Evolutionary conservation across 1,140 invertebrate genomes (phyloP).

Genomic region (Galleria mellonella): DNA sequence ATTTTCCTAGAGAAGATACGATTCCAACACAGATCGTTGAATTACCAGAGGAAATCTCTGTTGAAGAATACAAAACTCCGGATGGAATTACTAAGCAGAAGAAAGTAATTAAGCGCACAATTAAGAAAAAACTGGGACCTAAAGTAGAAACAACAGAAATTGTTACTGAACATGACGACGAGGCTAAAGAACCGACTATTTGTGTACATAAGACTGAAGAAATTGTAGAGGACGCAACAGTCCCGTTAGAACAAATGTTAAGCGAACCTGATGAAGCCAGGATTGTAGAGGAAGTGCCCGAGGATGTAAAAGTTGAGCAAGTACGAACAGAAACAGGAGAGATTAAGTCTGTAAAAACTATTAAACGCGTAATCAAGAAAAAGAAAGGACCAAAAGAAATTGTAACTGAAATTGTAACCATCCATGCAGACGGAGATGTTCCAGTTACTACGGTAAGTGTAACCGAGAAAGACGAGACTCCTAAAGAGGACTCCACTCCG

Average conservation of each 20-base stretch:
- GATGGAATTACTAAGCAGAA: conserved; percentile 30
- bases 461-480: background rate
- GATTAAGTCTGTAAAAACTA: conserved; percentile 54
- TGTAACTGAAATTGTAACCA: conserved; percentile 52
- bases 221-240: conserved; percentile 13
- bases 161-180: conserved; percentile 15
- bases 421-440: conserved; percentile 53
- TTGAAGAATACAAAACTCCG: conserved; percentile 23
- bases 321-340: conserved; percentile 41
- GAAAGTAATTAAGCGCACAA: conserved; percentile 9
- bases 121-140: conserved; percentile 9
- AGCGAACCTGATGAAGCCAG: conserved; percentile 30
- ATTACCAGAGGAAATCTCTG: conserved; percentile 10
- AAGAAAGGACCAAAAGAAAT: conserved; percentile 43
- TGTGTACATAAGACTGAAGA: conserved; percentile 9
- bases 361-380: conserved; percentile 58
- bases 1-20: conserved; percentile 14
- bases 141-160: conserved; percentile 24
- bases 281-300: conserved; percentile 25
- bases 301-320: conserved; percentile 38
- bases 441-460: background rate
- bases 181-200: conserved; percentile 22
- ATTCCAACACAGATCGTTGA: conserved; percentile 3
- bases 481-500: background rate
- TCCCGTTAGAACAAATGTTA: conserved; percentile 11